These are phyloP conservation scores for Scaptomyza flava DNA, from an alignment of 2,888 invertebrate genomes.

Conservation along the genomic window DNA sequence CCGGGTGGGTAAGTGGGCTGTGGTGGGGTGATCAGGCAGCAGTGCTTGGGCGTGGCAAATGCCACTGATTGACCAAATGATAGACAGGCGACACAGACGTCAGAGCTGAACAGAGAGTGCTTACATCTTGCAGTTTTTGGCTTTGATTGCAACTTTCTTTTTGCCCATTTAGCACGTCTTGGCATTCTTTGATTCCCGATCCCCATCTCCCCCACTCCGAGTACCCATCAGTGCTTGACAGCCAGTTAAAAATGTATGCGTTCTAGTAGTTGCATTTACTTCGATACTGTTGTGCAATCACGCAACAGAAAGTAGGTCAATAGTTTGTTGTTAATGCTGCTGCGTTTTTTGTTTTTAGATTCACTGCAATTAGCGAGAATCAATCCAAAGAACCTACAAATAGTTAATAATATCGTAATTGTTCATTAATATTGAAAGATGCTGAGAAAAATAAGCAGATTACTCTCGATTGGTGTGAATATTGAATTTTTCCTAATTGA, in stretches of 20 bases:
- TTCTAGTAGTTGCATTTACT: slow-evolving; percentile 32
- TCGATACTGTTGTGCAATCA: slow-evolving; percentile 9
- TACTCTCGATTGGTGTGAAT: not conserved
- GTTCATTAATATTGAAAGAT: slow-evolving; percentile 3
- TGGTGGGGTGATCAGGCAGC: not conserved
- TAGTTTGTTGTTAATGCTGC: not conserved
- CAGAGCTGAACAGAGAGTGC: slow-evolving; percentile 30
- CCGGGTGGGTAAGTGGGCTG: not conserved
- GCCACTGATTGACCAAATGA: slow-evolving; percentile 71
- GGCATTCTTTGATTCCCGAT: slow-evolving; percentile 37
- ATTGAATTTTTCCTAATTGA: not conserved
- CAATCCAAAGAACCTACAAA: slow-evolving; percentile 1
- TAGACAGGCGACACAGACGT: slow-evolving; percentile 58
- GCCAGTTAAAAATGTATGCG: slow-evolving; percentile 50
- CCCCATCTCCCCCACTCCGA: slow-evolving; percentile 18
- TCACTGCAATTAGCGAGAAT: slow-evolving; percentile 2
- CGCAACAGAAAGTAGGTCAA: slow-evolving; percentile 37
- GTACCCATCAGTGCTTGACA: slow-evolving; percentile 9
- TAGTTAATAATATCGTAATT: slow-evolving; percentile 34
- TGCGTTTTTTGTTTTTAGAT: not conserved
- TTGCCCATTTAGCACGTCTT: slow-evolving; percentile 68
- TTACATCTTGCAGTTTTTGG: slow-evolving; percentile 64
- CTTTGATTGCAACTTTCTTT: slow-evolving; percentile 70
- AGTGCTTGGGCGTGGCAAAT: slow-evolving; percentile 26
- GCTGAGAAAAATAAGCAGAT: not conserved